Percentiles rank a stretch among this genome's conserved stretches.
Conservation (phyloP, 2,888 invertebrate genomes). For the Stratiomys singularior region DNA sequence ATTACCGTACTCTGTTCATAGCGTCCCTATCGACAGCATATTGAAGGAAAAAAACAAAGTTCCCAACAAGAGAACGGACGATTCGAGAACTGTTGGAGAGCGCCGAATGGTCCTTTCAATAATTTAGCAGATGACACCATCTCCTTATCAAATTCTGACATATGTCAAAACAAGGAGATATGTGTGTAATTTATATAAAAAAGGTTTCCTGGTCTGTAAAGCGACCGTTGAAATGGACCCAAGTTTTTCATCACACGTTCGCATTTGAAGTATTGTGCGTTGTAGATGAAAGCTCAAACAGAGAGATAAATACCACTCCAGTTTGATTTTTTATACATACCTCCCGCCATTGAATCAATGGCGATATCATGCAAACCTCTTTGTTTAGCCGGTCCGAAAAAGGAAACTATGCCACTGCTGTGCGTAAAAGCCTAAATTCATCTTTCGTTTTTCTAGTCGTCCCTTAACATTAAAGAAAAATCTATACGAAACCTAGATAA, state of each 20-base stretch:
- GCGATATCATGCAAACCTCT: too few relatives aligned
- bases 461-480: too few relatives aligned
- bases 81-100: not conserved
- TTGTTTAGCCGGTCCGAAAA: too few relatives aligned
- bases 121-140: conserved; percentile 50
- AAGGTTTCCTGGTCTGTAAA: not conserved
- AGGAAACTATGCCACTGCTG: too few relatives aligned
- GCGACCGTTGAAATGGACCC: not conserved
- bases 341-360: too few relatives aligned
- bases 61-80: not conserved
- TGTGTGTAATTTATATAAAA: conserved; percentile 43
- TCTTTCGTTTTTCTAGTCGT: too few relatives aligned
- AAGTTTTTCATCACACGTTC: not conserved
- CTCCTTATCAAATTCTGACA: conserved; percentile 51
- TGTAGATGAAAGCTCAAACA: too few relatives aligned
- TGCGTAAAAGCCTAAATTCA: too few relatives aligned
- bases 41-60: conserved; percentile 25
- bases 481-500: too few relatives aligned
- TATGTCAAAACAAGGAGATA: conserved; percentile 48
- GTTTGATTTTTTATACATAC: too few relatives aligned
- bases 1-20: not conserved
- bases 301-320: too few relatives aligned
- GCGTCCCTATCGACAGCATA: conserved; percentile 1
- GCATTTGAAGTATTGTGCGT: too few relatives aligned
- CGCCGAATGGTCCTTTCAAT: conserved; percentile 43